These are phyloP conservation scores for Drosophila ercepeae DNA, from an alignment of 1,140 invertebrate genomes.

Conservation along the genomic window DNA sequence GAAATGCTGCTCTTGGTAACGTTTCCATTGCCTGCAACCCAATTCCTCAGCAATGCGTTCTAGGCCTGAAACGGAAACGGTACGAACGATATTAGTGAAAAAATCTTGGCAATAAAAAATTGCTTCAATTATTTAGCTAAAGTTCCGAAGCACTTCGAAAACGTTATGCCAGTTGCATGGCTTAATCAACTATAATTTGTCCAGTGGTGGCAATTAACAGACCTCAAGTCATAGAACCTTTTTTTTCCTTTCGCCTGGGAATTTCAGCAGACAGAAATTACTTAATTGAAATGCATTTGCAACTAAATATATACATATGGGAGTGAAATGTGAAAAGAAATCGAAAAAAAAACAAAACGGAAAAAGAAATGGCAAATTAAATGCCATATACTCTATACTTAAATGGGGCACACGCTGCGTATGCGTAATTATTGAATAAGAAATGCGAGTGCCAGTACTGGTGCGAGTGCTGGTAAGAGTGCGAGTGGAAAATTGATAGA, in stretches of 20 bases:
- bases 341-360: conserved; percentile 6
- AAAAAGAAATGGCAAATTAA: conserved; percentile 22
- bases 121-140: conserved; percentile 22
- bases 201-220: conserved; percentile 51
- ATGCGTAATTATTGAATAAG: conserved; percentile 67
- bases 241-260: conserved; percentile 54
- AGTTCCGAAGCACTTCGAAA: conserved; percentile 15
- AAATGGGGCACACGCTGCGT: conserved; percentile 48
- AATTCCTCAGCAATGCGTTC: conserved; percentile 98
- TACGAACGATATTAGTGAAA: not conserved
- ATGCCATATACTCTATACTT: conserved; percentile 31
- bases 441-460: conserved; percentile 16
- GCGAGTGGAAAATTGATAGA: conserved; percentile 68
- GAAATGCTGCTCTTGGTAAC: conserved; percentile 90
- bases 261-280: conserved; percentile 73
- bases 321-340: conserved; percentile 11
- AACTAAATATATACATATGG: conserved; percentile 44
- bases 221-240: conserved; percentile 13
- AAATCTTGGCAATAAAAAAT: not conserved
- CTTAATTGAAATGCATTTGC: conserved; percentile 72
- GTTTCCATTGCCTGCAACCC: conserved; percentile 96
- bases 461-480: too few relatives aligned
- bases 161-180: conserved; percentile 28
- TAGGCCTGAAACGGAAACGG: conserved; percentile 88
- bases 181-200: conserved; percentile 67